phyloP scores from a whole-genome alignment of 1,140 invertebrate genomes.

The Harpegnathos saltator region DNA sequence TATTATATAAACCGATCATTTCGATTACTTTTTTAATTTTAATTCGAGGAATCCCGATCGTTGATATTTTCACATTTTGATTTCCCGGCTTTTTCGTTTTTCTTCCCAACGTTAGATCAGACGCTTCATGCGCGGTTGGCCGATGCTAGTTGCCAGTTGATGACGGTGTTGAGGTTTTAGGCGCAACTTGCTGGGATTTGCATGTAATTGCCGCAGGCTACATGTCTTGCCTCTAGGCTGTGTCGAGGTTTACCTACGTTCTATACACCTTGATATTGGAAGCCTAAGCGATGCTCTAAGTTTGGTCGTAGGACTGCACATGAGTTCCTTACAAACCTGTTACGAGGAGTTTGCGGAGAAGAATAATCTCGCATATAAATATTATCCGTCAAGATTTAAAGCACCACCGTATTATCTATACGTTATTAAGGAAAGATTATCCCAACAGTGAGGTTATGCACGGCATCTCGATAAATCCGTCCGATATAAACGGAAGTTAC shows the following conservation, averaged over 20 bases:
- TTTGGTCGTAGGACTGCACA: neutral
- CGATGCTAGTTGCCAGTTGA: constrained; percentile 1
- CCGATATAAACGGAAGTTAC: neutral
- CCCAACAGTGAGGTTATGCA: no score
- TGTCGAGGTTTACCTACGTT: constrained; percentile 56
- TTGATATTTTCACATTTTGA: neutral
- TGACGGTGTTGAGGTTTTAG: constrained; percentile 68
- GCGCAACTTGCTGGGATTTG: constrained; percentile 72
- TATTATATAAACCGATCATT: no score
- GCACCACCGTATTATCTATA: no score
- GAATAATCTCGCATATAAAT: neutral
- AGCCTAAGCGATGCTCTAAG: constrained; percentile 12
- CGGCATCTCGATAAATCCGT: neutral
- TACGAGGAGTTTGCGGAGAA: neutral
- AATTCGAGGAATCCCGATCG: no score
- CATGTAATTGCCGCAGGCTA: constrained; percentile 75
- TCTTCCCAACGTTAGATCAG: neutral
- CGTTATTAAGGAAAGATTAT: no score
- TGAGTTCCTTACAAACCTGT: constrained; percentile 13
- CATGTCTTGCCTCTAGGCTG: constrained; percentile 56
- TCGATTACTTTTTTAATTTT: no score
- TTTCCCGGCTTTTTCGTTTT: neutral
- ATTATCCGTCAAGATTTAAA: neutral
- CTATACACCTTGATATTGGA: constrained; percentile 69
- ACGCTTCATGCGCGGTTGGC: neutral